Percentiles rank a stretch among this genome's conserved stretches.
phyloP scores from a whole-genome alignment of 2,888 invertebrate genomes.

The Eubasilissa splendida region DNA sequence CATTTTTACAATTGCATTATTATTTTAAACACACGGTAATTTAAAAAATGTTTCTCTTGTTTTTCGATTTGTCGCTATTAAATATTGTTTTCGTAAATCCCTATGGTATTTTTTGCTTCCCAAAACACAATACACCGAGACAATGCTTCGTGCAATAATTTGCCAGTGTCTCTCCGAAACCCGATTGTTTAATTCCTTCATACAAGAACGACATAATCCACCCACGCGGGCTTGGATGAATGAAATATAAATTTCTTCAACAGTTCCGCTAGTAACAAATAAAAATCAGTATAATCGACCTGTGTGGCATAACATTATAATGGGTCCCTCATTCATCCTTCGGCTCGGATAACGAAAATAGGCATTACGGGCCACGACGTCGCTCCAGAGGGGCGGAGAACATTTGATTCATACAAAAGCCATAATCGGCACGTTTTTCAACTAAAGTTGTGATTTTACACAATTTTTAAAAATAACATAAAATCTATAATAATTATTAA shows the following conservation, averaged over 20 bases:
- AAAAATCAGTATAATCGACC: slow-evolving; percentile 41
- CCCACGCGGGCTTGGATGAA: slow-evolving; percentile 34
- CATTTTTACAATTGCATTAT: no score
- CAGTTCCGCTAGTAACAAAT: slow-evolving; percentile 29
- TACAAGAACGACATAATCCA: slow-evolving; percentile 15
- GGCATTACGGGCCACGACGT: slow-evolving; percentile 23
- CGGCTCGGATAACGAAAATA: slow-evolving; percentile 17
- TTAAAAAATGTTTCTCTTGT: no score
- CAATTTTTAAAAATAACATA: not conserved
- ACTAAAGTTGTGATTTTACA: not conserved
- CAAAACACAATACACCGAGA: not conserved
- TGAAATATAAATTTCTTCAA: slow-evolving; percentile 22
- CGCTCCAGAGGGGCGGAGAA: slow-evolving; percentile 19
- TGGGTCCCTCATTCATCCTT: slow-evolving; percentile 45
- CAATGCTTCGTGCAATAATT: slow-evolving; percentile 11
- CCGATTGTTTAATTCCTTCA: slow-evolving; percentile 22
- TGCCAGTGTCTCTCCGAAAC: not conserved
- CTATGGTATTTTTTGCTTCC: not conserved
- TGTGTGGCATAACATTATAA: slow-evolving; percentile 48
- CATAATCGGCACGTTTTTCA: not conserved
- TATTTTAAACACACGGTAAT: no score
- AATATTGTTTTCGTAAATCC: no score
- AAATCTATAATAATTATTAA: no score
- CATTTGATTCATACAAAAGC: slow-evolving; percentile 11
- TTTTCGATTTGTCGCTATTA: no score